Evolutionary conservation across 2,797 vertebrate species (phyloP), one percentile per base, ranked within the genome.

Genomic region (Gephyroberyx darwinii): DNA sequence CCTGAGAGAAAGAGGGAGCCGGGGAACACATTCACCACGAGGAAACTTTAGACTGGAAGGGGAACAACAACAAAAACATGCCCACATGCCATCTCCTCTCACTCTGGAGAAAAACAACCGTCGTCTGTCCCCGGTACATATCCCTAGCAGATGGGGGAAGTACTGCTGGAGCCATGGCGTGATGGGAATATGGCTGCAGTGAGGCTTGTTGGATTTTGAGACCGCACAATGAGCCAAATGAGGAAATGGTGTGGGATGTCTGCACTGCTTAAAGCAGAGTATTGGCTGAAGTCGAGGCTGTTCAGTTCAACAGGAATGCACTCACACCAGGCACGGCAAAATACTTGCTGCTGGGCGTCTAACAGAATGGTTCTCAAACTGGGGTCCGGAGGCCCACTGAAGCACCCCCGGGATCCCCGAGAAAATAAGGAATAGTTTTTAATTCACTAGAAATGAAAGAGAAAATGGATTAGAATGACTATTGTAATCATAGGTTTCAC

Each of bases 1-100:
- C 71, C 77, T 58, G 76, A 41, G 89, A 88, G 68, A 81, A 71
- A 26, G 4, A 2, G 17, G 30, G 63, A 74, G 67, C 81, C 41
- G 65, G 50, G 53, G 77, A 86, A 66, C 71, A 50, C 64, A 48
- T 69, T 64, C 71, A 56, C 64, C 63, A 61, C 8, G 62, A 79
- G 80, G 75, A 82, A 84, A 81, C 73, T 69, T 78, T 53, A 59
- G 37, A 62, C 65, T 14, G 77, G 77, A 69, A 83, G 66, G 71
- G 69, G 56, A 10, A 31, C 17, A 62, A 45, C 16, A 26, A n/a
- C 60, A 20, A 77, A 70, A 77, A 65, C 65, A 65, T 6, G 43
- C 31, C 75, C 79, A 80, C 71, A 80, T 73, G 76, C 43, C 53
- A 53, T 65, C 61, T 77, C 61, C 60, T 41, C 54, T 62, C 5